Conservation (phyloP, 2,888 invertebrate genomes). For the Sphaerophoria taeniata region DNA sequence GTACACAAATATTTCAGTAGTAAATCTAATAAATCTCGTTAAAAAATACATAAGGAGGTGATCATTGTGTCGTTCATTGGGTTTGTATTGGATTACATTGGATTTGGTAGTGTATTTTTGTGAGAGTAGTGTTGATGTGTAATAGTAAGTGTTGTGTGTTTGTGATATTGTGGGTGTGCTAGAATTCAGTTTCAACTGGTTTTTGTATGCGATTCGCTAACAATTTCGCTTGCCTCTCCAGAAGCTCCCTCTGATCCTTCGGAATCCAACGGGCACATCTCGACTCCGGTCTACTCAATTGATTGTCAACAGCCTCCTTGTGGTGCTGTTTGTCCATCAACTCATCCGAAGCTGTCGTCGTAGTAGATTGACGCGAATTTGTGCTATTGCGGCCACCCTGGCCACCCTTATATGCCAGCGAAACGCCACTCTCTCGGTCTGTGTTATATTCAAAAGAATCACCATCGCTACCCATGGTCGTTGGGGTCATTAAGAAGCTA, state of each 20-base stretch:
- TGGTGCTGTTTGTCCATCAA: constrained; percentile 45
- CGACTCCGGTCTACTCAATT: constrained; percentile 81
- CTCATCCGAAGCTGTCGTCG: constrained; percentile 56
- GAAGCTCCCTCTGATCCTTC: constrained; percentile 81
- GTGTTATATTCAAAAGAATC: constrained; percentile 81
- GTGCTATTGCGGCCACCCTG: constrained; percentile 78
- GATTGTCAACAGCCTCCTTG: constrained; percentile 79
- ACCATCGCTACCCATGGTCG: constrained; percentile 76
- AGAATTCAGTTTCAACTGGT: constrained; percentile 82
- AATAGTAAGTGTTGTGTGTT: constrained; percentile 10
- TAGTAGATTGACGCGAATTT: constrained; percentile 78
- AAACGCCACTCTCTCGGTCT: constrained; percentile 81
- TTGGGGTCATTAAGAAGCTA: constrained; percentile 58
- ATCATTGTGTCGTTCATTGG: constrained; percentile 23
- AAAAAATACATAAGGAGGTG: constrained; percentile 50
- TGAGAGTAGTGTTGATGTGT: constrained; percentile 24
- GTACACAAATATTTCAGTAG: too few species aligned
- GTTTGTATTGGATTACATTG: neutral
- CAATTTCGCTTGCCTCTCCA: constrained; percentile 81
- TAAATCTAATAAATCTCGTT: constrained; percentile 55
- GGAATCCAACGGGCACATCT: constrained; percentile 82
- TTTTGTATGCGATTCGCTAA: constrained; percentile 78
- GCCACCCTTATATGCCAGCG: constrained; percentile 81
- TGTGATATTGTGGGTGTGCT: constrained; percentile 68
- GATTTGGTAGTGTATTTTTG: constrained; percentile 30